Evolutionary conservation across 2,888 invertebrate species (phyloP).

Genomic region (Gasteruption jaculator): DNA sequence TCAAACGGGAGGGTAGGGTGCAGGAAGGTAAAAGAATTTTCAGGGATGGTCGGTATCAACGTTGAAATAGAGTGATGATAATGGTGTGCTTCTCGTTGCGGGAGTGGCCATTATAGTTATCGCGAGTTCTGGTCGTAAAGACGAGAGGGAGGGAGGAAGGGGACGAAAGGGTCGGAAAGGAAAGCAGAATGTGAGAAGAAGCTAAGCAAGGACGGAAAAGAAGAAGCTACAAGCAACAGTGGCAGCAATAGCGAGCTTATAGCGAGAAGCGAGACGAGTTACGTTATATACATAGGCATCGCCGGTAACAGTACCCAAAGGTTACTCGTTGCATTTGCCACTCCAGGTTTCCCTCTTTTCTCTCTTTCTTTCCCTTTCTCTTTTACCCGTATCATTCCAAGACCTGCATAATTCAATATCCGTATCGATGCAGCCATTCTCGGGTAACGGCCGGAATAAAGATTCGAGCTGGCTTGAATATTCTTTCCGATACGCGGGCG

Average conservation of each 20-base stretch:
- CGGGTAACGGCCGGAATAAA: conserved; percentile 10
- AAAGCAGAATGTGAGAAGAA: conserved; percentile 1
- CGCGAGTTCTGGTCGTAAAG: conserved; percentile 33
- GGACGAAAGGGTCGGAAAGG: too few relatives aligned
- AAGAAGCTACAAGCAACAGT: too few relatives aligned
- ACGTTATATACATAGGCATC: too few relatives aligned
- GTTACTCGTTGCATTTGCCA: too few relatives aligned
- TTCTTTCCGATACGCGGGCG: not conserved
- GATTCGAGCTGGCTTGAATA: conserved; percentile 5
- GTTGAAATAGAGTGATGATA: conserved; percentile 37
- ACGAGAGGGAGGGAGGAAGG: conserved; percentile 17
- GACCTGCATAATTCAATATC: conserved; percentile 28
- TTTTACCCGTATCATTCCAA: conserved; percentile 12
- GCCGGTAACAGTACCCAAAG: conserved; percentile 3
- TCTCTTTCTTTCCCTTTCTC: conserved; percentile 14
- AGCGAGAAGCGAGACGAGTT: too few relatives aligned
- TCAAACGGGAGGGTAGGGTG: not conserved
- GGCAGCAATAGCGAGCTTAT: too few relatives aligned
- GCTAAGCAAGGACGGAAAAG: too few relatives aligned
- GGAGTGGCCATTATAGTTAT: conserved; percentile 41
- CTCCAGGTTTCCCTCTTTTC: conserved; percentile 7
- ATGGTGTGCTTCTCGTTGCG: conserved; percentile 32
- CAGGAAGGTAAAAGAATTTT: conserved; percentile 10
- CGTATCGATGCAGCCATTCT: conserved; percentile 15
- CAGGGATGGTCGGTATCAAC: conserved; percentile 24